Conservation (phyloP, 37 sponge, comb jelly and placozoan species). For the Axinella damicornis region DNA sequence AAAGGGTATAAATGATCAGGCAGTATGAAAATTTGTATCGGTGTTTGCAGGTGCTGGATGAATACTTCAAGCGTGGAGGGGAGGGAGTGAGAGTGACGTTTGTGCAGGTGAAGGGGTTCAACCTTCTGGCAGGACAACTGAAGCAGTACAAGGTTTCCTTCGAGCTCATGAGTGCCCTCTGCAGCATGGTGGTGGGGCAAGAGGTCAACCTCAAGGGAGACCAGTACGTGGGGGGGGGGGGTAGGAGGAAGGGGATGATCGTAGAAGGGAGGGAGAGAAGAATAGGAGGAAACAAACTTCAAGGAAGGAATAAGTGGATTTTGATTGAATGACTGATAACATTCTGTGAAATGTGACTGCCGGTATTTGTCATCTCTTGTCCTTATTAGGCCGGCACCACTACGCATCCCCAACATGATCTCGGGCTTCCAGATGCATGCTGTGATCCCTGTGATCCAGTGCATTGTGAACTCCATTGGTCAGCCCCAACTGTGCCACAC, state of each 20-base stretch:
- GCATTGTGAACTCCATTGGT: constrained; percentile 46
- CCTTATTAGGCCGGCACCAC: not conserved
- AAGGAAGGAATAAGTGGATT: too few species aligned
- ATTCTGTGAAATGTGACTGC: too few species aligned
- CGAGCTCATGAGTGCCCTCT: constrained; percentile 73
- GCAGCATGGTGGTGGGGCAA: constrained; percentile 64
- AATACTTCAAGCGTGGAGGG: constrained; percentile 75
- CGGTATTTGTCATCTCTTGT: too few species aligned
- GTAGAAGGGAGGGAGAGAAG: too few species aligned
- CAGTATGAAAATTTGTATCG: too few species aligned
- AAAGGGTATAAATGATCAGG: not conserved
- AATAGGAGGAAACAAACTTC: too few species aligned
- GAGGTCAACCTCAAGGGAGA: constrained; percentile 53
- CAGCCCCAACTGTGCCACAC: constrained; percentile 71
- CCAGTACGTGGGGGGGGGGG: constrained; percentile 57
- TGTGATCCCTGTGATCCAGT: constrained; percentile 66
- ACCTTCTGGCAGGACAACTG: constrained; percentile 74
- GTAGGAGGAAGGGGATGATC: too few species aligned
- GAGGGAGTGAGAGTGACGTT: constrained; percentile 54
- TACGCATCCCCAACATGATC: constrained; percentile 36
- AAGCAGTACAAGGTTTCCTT: constrained; percentile 58
- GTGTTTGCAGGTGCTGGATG: constrained; percentile 71
- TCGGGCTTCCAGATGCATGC: constrained; percentile 67
- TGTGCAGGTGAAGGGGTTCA: constrained; percentile 73
- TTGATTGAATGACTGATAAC: too few species aligned